Base-by-base conservation (phyloP, 2,113 vertebrate species). In the Cromileptes altivelis region DNA sequence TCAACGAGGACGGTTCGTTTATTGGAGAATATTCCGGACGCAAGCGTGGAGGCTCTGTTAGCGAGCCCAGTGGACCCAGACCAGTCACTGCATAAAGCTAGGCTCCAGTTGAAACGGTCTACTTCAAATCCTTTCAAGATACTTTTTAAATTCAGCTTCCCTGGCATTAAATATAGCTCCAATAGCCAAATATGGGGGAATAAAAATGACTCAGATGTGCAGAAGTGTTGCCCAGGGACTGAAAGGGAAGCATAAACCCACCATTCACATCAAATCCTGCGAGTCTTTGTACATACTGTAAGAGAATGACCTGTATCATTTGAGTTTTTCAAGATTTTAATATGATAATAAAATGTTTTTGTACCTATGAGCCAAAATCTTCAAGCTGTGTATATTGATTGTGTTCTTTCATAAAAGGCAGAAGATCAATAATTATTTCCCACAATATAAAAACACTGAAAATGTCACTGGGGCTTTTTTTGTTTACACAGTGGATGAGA, bases 1-100 rank as follows among this genome's bases (percentile, higher is more conserved):
- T 95, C 86, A 80, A 83, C 12, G 95, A 96, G 85, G 95, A 96
- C 5, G 95, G 95, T 4, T 96, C 95, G 30, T 96, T 96, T 76
- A 96, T 96, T 3, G 95, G 95, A 14, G 93, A 95, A 87, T 96
- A 96, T 82, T 90, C 86, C 1, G 85, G 12, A 58, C 58, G 9
- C 49, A 92, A 47, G 56, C 88, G 71, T 18, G 7, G 76, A 56
- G 80, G 79, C n/a, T 93, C 93, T 57, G 78, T 84, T 14, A 82
- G 74, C 30, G 92, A 93, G 53, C 60, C 79, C 73, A 89, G 80
- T 10, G 89, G 89, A 91, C 85, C 85, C 25, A 37, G 21, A 21
- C 27, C 63, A 12, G 82, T 90, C 45, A 89, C 60, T 13, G 62
- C 88, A 67, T 95, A 81, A 93, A 80, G 64, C 85, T 17, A 4